phyloP scores from a whole-genome alignment of 2,888 invertebrate genomes.

The Phoenoteleia sp. region DNA sequence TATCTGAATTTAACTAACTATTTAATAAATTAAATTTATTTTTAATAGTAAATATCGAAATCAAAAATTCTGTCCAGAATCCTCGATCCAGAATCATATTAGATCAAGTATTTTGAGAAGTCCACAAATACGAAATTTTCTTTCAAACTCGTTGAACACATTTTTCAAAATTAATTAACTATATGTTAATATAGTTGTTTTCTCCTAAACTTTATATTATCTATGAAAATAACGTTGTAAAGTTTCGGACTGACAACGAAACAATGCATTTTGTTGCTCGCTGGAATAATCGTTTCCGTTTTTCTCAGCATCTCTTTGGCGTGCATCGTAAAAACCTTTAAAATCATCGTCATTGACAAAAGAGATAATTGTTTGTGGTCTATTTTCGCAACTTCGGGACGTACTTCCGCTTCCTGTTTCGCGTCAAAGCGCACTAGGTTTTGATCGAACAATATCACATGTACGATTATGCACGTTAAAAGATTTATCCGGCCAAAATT shows the following conservation, averaged over 20 bases:
- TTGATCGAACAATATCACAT: conserved; percentile 31
- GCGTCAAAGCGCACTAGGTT: conserved; percentile 24
- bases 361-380: conserved; percentile 54
- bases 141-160: too few species aligned
- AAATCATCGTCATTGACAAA: conserved; percentile 50
- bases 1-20: too few species aligned
- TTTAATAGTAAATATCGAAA: too few species aligned
- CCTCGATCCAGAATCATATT: too few species aligned
- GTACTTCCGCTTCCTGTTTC: conserved; percentile 33
- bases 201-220: background rate
- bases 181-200: too few species aligned
- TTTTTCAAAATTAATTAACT: too few species aligned
- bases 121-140: too few species aligned
- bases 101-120: too few species aligned
- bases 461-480: background rate
- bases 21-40: too few species aligned
- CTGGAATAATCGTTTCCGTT: conserved; percentile 30
- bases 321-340: conserved; percentile 30
- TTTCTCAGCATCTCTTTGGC: background rate
- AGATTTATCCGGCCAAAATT: background rate
- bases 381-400: conserved; percentile 41
- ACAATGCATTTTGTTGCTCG: conserved; percentile 19
- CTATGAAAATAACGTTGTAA: background rate
- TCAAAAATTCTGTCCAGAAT: too few species aligned
- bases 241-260: background rate